Evolutionary conservation across 2,797 vertebrate genomes (phyloP).

Genomic region (Myotis daubentonii): DNA sequence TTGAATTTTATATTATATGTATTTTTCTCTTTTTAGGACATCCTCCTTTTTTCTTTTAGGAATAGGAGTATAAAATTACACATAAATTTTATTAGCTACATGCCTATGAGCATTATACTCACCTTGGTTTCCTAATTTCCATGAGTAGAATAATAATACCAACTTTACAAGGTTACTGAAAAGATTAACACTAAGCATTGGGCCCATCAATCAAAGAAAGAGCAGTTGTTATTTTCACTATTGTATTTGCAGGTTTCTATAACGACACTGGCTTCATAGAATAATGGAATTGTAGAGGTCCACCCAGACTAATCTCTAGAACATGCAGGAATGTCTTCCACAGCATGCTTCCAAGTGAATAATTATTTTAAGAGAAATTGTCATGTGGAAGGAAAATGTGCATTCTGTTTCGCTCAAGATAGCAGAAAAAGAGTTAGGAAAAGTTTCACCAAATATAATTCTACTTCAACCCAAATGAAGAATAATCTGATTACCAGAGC

Average conservation of each 20-base stretch:
- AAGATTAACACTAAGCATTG: neutral
- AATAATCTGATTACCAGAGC: neutral
- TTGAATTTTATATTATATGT: neutral
- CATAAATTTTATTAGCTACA: neutral
- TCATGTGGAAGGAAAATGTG: neutral
- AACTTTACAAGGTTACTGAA: neutral
- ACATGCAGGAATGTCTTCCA: neutral
- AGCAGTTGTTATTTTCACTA: neutral
- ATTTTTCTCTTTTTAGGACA: neutral
- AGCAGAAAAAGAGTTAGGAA: neutral
- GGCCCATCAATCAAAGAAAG: neutral
- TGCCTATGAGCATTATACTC: neutral
- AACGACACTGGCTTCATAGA: neutral
- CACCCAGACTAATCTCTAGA: neutral
- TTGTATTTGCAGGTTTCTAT: neutral
- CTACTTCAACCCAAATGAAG: neutral
- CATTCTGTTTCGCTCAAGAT: neutral
- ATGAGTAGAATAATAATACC: neutral
- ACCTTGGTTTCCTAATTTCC: neutral
- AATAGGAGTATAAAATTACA: neutral
- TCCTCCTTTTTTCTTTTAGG: neutral
- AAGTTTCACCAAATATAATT: neutral
- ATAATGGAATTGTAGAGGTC: neutral
- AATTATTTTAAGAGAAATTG: neutral
- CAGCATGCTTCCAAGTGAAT: neutral